A percentile compares a stretch with the other conserved stretches of the same genome.
Evolutionary conservation across 1,140 invertebrate species (phyloP).

Genomic region (Pissodes strobi): DNA sequence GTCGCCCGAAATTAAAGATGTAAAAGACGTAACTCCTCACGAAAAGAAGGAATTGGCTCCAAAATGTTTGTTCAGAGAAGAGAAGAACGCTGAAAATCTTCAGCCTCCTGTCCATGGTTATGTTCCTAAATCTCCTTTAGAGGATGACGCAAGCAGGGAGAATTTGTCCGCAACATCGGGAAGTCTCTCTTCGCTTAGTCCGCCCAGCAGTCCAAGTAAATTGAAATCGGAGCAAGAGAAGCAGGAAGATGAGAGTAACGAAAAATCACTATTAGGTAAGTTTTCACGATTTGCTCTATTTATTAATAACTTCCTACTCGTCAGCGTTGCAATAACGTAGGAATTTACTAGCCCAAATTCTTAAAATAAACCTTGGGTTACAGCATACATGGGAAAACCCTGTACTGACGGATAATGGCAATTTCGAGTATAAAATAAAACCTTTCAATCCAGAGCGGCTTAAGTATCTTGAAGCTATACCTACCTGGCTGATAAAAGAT

Average conservation of each 20-base stretch:
- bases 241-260: slow-evolving; percentile 60
- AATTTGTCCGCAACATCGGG: slow-evolving; percentile 57
- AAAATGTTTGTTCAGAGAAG: slow-evolving; percentile 29
- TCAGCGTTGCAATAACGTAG: too few relatives aligned
- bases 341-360: too few relatives aligned
- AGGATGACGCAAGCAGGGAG: slow-evolving; percentile 50
- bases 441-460: too few relatives aligned
- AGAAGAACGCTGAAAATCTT: slow-evolving; percentile 21
- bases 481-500: too few relatives aligned
- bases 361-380: too few relatives aligned
- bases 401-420: too few relatives aligned
- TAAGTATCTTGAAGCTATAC: too few relatives aligned
- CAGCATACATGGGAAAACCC: too few relatives aligned
- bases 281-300: too few relatives aligned
- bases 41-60: slow-evolving; percentile 20
- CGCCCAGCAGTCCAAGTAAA: slow-evolving; percentile 57
- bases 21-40: neutral
- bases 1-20: neutral
- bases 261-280: slow-evolving; percentile 59
- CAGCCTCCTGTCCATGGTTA: slow-evolving; percentile 12
- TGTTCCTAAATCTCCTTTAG: slow-evolving; percentile 46
- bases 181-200: slow-evolving; percentile 53
- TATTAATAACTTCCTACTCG: too few relatives aligned
- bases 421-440: too few relatives aligned
- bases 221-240: slow-evolving; percentile 60